Evolutionary conservation across 2,113 vertebrate genomes (phyloP), one percentile per base, ranked within the genome.

Genomic region (Eidolon helvum): DNA sequence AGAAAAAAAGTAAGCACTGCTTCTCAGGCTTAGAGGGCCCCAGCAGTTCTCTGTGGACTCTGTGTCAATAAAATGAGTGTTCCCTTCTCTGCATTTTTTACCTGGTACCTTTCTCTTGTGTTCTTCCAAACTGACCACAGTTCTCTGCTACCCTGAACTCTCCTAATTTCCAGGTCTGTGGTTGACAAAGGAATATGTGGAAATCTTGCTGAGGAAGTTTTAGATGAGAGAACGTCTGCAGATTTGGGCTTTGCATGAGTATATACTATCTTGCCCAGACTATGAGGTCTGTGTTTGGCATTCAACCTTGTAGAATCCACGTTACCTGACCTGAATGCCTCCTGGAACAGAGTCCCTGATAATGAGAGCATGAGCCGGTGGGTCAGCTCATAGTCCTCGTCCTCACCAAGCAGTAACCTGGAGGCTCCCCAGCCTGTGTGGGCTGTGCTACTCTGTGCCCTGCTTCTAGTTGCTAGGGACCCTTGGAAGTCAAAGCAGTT

Each of bases 281-380:
- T 15, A 2, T 74, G 80, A 90, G 72, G 28, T 24, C 30, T 18
- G 18, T 38, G 66, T 63, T 87, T 74, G 24, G 35, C 66, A 50
- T 94, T 65, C n/a, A 30, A 30, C 26, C 38, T 11, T 0, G 0
- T 1, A 1, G 61, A 19, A 43, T n/a, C 72, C 43, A 10, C 1
- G 0, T 30, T 63, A 10, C 4, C n/a, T 38, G 14, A 22, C 65
- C 35, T 6, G 1, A 0, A 7, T 26, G 53, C 40, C 28, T 43
- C 66, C 48, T 55, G 9, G 38, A 45, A 43, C 26, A 0, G 14
- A 14, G 22, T 24, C 21, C 68, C 14, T 8, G n/a, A 1, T 24
- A 2, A 35, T 4, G 69, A 35, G 8, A 11, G 2, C 5, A 2
- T 1, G 26, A 19, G 10, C 0, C 0, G 8, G 7, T 0, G 8